Conservation (phyloP, 2,113 vertebrate genomes). For the Lampris megalopsis region DNA sequence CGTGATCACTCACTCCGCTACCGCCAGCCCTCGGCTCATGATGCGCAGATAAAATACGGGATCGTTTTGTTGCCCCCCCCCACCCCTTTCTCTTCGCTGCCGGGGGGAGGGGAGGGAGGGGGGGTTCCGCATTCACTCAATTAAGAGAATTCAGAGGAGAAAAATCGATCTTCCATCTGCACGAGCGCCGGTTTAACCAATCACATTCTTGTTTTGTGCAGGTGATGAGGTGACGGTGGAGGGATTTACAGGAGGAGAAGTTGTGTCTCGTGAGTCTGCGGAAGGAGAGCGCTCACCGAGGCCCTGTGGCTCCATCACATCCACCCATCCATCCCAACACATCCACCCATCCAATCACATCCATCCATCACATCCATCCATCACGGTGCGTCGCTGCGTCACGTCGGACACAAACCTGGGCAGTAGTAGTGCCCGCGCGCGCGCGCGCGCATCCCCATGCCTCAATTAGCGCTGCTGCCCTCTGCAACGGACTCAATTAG, state of each 20-base stretch:
- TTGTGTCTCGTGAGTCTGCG: neutral
- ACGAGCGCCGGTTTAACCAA: slow-evolving; percentile 96
- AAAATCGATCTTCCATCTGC: slow-evolving; percentile 97
- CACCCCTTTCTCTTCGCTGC: slow-evolving; percentile 49
- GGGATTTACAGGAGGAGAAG: slow-evolving; percentile 85
- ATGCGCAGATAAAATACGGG: slow-evolving; percentile 65
- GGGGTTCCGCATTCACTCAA: slow-evolving; percentile 91
- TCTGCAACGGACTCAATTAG: slow-evolving; percentile 97
- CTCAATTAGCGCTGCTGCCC: slow-evolving; percentile 96
- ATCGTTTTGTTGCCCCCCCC: slow-evolving; percentile 74
- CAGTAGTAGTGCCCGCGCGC: slow-evolving; percentile 75
- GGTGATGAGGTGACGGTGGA: slow-evolving; percentile 94
- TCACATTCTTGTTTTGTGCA: slow-evolving; percentile 96
- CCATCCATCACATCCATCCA: no score
- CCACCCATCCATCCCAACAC: slow-evolving; percentile 34
- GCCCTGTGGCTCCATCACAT: neutral
- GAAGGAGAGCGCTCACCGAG: no score
- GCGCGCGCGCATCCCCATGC: slow-evolving; percentile 86
- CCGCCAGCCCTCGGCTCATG: slow-evolving; percentile 61
- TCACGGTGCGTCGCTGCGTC: no score
- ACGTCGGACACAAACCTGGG: slow-evolving; percentile 62
- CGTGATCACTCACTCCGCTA: slow-evolving; percentile 51
- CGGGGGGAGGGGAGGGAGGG: slow-evolving; percentile 70
- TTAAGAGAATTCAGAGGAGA: slow-evolving; percentile 96
- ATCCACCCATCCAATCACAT: no score